Conservation (phyloP, 2,888 invertebrate species). For the Amiota mariae region DNA sequence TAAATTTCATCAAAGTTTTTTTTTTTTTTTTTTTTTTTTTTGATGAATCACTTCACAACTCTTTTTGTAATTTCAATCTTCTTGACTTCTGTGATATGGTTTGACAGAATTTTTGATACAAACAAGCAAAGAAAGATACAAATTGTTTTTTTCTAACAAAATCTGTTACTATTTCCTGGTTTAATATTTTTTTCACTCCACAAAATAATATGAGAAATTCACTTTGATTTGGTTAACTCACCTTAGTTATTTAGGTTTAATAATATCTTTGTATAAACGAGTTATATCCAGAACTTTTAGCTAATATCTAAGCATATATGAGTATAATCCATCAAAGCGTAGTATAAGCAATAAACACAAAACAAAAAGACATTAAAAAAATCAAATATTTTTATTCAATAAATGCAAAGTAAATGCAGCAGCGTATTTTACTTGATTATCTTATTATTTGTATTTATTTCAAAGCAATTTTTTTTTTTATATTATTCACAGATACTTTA, state of each 20-base stretch:
- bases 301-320: not conserved
- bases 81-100: no score
- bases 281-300: slow-evolving; percentile 9
- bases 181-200: no score
- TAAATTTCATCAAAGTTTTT: no score
- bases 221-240: not conserved
- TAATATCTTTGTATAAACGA: not conserved
- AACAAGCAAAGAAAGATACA: no score
- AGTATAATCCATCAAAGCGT: not conserved
- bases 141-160: no score
- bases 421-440: slow-evolving; percentile 41
- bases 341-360: not conserved
- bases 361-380: not conserved
- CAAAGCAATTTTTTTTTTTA: not conserved
- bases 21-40: no score
- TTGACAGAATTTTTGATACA: no score
- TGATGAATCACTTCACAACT: no score
- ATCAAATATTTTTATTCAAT: not conserved
- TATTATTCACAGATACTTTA: not conserved
- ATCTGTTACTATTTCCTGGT: no score
- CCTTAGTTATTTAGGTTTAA: not conserved
- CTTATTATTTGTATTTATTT: slow-evolving; percentile 1
- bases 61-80: no score
- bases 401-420: slow-evolving; percentile 52
- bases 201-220: no score